These are phyloP conservation scores for Orchesellides sinensis DNA, from an alignment of 2,888 invertebrate species.

Conservation along the genomic window DNA sequence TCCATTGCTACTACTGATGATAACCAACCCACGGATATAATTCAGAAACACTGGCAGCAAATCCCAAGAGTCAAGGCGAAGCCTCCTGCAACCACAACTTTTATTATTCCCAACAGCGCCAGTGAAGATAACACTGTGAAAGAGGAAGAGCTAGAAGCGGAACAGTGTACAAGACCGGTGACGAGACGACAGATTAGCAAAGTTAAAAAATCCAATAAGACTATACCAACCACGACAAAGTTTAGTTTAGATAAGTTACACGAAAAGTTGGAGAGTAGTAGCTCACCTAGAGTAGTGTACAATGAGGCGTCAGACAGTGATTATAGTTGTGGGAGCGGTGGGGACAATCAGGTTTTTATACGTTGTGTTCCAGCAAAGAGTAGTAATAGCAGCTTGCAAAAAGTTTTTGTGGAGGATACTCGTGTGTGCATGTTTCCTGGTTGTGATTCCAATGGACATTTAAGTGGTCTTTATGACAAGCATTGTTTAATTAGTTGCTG, in stretches of 20 bases:
- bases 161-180: slow-evolving; percentile 66
- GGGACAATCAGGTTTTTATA: slow-evolving; percentile 64
- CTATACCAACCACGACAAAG: slow-evolving; percentile 74
- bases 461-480: slow-evolving; percentile 86
- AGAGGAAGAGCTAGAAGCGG: slow-evolving; percentile 50
- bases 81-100: slow-evolving; percentile 53
- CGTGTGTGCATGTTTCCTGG: slow-evolving; percentile 81
- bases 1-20: slow-evolving; percentile 52
- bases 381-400: slow-evolving; percentile 62
- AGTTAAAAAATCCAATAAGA: slow-evolving; percentile 69
- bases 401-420: slow-evolving; percentile 67
- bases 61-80: slow-evolving; percentile 63
- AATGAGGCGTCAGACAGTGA: slow-evolving; percentile 63
- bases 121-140: slow-evolving; percentile 60
- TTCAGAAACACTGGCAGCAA: slow-evolving; percentile 64
- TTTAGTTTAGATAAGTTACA: slow-evolving; percentile 69
- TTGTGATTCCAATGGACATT: slow-evolving; percentile 91
- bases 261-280: slow-evolving; percentile 56
- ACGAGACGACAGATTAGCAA: slow-evolving; percentile 70
- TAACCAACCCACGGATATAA: slow-evolving; percentile 44
- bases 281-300: slow-evolving; percentile 56
- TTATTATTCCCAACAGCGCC: slow-evolving; percentile 53
- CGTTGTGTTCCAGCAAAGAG: slow-evolving; percentile 73
- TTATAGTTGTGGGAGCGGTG: slow-evolving; percentile 62
- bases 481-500: slow-evolving; percentile 96